Evolutionary conservation across 1,140 invertebrate species (phyloP), one percentile per base, ranked within the genome.

Genomic region (Drosophila tropicalis): DNA sequence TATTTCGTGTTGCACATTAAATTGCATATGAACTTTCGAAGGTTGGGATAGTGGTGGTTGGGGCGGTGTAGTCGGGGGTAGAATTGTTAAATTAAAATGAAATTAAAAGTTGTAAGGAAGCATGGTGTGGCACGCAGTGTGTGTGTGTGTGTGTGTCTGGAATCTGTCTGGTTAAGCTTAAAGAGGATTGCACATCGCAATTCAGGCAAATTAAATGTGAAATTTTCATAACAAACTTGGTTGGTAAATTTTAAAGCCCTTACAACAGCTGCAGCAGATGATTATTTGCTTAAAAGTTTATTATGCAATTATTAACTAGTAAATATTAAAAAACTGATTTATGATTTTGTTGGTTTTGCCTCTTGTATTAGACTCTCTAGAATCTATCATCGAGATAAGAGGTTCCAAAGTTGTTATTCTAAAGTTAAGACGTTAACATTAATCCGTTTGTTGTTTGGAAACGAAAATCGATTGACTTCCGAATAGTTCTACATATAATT

Each of bases 1-100:
- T 58, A 58, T 58, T 58, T 36, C 32, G 56, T 70, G 73, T 76
- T 76, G 73, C 40, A 60, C 73, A 76, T 76, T 64, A 76, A 76
- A 76, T 70, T 76, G 57, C 72, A 76, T 55, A 76, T 32, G 41
- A 70, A 62, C 39, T 67, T 57, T 62, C 32, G 22, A 22, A 34
- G 17, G 34, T 5, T 39, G 36, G 56, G 56, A 6, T 9, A 5
- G 12, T 6, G 17, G 44, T 7, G 6, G 41, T n/a, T n/a, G n/a
- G n/a, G n/a, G n/a, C 61, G 41, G 40, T 55, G 70, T 41, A 67
- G 19, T 67, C 39, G 29, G 57, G 34, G 39, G 29, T 29, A 29
- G 51, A 63, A 56, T 29, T 75, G 73, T 66, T 63, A 55, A 76
- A 60, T 25, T 41, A 12, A 71, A 77, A 71, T 62, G 74, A 36